Conservation (phyloP, 2,888 invertebrate species). For the Cloeon dipterum region DNA sequence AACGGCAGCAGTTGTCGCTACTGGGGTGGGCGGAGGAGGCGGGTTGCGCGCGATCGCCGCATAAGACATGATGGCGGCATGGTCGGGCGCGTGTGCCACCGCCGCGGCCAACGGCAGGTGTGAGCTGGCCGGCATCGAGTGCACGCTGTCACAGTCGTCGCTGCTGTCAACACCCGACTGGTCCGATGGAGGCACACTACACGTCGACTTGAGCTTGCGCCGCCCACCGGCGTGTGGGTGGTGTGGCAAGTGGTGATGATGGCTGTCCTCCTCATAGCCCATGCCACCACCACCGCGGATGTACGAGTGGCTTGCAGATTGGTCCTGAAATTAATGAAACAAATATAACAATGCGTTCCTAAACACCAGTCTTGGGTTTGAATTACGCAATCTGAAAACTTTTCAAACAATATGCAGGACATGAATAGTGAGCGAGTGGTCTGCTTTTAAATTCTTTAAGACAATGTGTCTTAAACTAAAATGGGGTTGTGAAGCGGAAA, state of each 20-base stretch:
- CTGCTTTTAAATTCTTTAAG: no score
- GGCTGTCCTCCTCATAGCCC: background rate
- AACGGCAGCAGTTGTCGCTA: constrained; percentile 3
- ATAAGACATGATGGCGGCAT: constrained; percentile 53
- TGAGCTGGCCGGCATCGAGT: constrained; percentile 47
- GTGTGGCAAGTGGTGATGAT: constrained; percentile 5
- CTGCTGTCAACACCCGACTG: constrained; percentile 49
- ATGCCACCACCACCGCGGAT: background rate
- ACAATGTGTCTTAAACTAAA: no score
- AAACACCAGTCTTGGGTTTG: no score
- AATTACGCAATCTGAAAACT: no score
- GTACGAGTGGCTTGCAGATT: no score
- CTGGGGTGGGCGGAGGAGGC: constrained; percentile 9
- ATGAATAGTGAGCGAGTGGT: no score
- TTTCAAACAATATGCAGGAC: no score
- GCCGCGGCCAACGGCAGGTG: constrained; percentile 6
- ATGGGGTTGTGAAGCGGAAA: no score
- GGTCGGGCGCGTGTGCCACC: constrained; percentile 17
- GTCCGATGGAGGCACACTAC: constrained; percentile 59
- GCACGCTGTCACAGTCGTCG: constrained; percentile 56
- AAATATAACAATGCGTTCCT: no score
- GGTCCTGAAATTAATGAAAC: no score
- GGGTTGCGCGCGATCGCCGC: constrained; percentile 55
- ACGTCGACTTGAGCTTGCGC: constrained; percentile 38
- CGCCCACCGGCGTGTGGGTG: constrained; percentile 12